These are phyloP conservation scores for Etheostoma nigrum DNA, from an alignment of 2,797 vertebrate genomes.

Conservation along the genomic window DNA sequence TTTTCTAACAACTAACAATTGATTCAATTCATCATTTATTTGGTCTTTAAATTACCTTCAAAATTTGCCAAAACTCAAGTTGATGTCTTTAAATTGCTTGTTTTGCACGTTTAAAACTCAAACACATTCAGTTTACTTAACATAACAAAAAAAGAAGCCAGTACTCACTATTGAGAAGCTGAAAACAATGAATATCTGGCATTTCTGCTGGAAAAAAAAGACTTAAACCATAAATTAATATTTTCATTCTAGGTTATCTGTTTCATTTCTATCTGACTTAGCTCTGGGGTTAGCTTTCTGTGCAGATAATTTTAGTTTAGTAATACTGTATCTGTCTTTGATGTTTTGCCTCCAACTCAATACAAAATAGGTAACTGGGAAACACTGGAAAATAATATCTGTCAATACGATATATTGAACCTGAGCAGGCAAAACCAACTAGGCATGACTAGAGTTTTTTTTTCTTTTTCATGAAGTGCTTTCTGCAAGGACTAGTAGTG, in stretches of 20 bases:
- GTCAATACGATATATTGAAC: neutral
- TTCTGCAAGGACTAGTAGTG: neutral
- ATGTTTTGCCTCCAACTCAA: neutral
- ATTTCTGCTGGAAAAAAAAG: neutral
- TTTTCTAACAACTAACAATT: neutral
- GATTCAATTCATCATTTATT: neutral
- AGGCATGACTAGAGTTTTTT: neutral
- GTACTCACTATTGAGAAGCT: neutral
- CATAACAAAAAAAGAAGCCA: neutral
- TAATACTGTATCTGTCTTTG: too few species aligned
- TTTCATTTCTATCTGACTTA: neutral
- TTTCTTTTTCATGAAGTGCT: too few species aligned
- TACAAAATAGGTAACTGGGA: neutral
- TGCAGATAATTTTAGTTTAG: neutral
- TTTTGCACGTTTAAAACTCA: neutral
- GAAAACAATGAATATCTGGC: neutral
- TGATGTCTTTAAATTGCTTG: neutral
- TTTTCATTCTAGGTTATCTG: neutral
- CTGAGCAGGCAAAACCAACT: neutral
- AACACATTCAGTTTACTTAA: neutral
- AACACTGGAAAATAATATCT: too few species aligned
- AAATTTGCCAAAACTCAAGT: neutral
- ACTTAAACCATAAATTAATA: neutral
- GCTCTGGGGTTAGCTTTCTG: neutral
- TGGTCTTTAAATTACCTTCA: neutral